Evolutionary conservation across 2,888 invertebrate genomes (phyloP).

Genomic region (Pristionchus maxplancki): DNA sequence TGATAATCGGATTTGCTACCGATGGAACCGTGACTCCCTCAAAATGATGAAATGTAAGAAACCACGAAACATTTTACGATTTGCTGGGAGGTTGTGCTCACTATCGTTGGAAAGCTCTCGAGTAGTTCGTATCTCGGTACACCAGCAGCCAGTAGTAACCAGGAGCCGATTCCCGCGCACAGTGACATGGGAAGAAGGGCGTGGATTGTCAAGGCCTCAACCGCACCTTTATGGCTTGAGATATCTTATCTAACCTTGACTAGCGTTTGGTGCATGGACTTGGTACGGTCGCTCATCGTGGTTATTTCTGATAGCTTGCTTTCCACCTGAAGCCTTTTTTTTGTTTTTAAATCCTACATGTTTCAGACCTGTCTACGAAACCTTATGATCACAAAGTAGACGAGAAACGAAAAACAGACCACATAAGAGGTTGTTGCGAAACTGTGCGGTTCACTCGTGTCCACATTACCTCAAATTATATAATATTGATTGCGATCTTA

Average conservation of each 20-base stretch:
- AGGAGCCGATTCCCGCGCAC: not conserved
- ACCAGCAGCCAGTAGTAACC: not conserved
- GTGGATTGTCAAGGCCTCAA: not conserved
- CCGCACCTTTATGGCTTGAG: no score
- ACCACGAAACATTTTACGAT: not conserved
- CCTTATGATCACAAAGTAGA: not conserved
- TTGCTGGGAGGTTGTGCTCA: not conserved
- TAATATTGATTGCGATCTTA: no score
- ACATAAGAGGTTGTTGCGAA: no score
- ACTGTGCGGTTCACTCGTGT: no score
- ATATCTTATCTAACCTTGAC: not conserved
- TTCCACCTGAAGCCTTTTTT: not conserved
- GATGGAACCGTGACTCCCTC: not conserved
- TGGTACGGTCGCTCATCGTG: not conserved
- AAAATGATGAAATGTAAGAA: not conserved
- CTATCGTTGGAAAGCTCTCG: not conserved
- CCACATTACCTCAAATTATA: no score
- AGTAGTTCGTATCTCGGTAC: not conserved
- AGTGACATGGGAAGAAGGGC: not conserved
- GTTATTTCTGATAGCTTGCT: not conserved
- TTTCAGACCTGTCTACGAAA: not conserved
- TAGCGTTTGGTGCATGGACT: not conserved
- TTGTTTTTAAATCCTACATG: not conserved
- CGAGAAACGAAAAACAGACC: no score
- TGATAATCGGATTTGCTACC: not conserved